A percentile compares a stretch with the other conserved stretches of the same genome.
phyloP scores from a whole-genome alignment of 2,888 invertebrate species.

The Agonum fuliginosum region DNA sequence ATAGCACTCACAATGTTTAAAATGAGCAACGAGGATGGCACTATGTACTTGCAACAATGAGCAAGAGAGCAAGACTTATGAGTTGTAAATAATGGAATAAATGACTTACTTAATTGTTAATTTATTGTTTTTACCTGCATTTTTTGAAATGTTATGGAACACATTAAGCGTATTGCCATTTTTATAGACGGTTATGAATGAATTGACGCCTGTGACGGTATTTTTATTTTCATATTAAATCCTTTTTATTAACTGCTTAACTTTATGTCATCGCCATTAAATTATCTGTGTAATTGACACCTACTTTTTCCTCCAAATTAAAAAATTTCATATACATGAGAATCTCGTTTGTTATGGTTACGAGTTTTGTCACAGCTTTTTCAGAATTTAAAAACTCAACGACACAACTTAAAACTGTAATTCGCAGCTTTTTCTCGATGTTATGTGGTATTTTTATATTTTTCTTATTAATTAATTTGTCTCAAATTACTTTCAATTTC shows the following conservation, averaged over 20 bases:
- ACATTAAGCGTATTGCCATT: slow-evolving; percentile 36
- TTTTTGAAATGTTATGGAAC: slow-evolving; percentile 51
- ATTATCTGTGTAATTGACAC: slow-evolving; percentile 11
- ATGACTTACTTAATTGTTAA: slow-evolving; percentile 58
- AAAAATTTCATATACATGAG: slow-evolving; percentile 7
- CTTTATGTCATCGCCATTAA: slow-evolving; percentile 10
- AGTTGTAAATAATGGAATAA: slow-evolving; percentile 53
- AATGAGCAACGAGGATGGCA: slow-evolving; percentile 33
- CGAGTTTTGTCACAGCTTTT: not conserved
- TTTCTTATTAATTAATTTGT: slow-evolving; percentile 26
- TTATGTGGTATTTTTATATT: slow-evolving; percentile 1
- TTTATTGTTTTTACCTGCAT: slow-evolving; percentile 54
- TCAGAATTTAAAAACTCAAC: slow-evolving; percentile 11
- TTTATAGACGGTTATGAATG: slow-evolving; percentile 49
- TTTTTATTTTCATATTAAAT: slow-evolving; percentile 19
- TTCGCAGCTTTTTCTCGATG: slow-evolving; percentile 17
- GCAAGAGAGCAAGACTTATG: not conserved
- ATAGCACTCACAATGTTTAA: slow-evolving; percentile 42
- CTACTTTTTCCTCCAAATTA: slow-evolving; percentile 10
- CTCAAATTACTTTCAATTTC: slow-evolving; percentile 7
- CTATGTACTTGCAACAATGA: not conserved
- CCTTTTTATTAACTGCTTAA: not conserved
- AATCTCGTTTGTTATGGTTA: slow-evolving; percentile 23
- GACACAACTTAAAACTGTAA: slow-evolving; percentile 20
- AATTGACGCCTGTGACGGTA: slow-evolving; percentile 6